Conservation (phyloP, 2,888 invertebrate species). For the Ditylenchus weischeri region DNA sequence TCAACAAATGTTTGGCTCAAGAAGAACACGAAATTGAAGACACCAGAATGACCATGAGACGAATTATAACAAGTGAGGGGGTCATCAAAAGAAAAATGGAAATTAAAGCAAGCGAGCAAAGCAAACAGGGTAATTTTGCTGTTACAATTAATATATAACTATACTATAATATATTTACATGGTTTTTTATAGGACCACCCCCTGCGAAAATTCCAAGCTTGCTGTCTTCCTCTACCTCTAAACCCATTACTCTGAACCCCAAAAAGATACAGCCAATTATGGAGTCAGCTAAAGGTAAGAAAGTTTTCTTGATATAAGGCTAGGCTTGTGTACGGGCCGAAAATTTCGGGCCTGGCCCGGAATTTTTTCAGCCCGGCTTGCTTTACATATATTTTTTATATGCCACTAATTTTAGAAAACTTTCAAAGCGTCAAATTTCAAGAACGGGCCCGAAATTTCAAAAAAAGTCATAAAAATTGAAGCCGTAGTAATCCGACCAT, state of each 20-base stretch:
- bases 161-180: neutral
- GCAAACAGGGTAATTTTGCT: too few species aligned
- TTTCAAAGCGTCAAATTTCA: too few species aligned
- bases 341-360: too few species aligned
- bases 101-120: neutral
- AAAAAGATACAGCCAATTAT: neutral
- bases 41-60: neutral
- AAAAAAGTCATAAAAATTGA: too few species aligned
- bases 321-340: too few species aligned
- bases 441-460: too few species aligned
- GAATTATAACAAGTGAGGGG: neutral
- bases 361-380: too few species aligned
- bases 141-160: too few species aligned
- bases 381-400: too few species aligned
- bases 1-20: neutral
- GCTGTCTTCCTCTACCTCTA: neutral
- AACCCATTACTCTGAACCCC: too few species aligned
- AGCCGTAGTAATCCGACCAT: too few species aligned
- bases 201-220: slow-evolving; percentile 5
- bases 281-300: neutral
- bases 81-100: slow-evolving; percentile 9
- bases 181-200: neutral
- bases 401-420: too few species aligned
- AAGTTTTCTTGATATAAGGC: neutral
- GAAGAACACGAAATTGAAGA: neutral